Evolutionary conservation across 1,140 invertebrate species (phyloP).

Genomic region (Cyclargus thomasi): DNA sequence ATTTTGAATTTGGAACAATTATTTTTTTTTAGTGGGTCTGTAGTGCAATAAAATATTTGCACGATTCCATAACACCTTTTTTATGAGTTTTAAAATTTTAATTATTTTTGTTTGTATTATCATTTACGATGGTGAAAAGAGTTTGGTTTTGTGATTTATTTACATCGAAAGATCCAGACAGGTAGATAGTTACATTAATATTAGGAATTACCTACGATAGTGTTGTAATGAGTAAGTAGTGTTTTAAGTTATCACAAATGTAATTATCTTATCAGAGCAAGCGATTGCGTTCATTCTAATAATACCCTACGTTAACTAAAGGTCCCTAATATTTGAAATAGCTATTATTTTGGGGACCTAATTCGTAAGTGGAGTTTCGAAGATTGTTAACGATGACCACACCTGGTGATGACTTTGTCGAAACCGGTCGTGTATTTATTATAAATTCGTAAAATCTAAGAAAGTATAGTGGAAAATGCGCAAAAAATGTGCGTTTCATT

Average conservation of each 20-base stretch:
- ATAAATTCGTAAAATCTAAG: no score
- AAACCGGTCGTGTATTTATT: no score
- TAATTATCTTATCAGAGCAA: slow-evolving; percentile 8
- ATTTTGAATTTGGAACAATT: background rate
- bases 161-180: slow-evolving; percentile 28
- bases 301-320: no score
- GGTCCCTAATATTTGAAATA: no score
- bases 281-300: background rate
- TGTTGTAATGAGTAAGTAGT: background rate
- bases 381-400: no score
- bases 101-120: background rate
- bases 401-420: no score
- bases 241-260: background rate
- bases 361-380: no score
- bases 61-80: background rate
- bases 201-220: background rate
- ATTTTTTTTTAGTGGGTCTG: slow-evolving; percentile 9
- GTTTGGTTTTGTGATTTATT: slow-evolving; percentile 44
- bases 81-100: background rate
- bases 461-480: no score
- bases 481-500: no score
- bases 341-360: no score
- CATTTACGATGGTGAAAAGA: slow-evolving; percentile 30
- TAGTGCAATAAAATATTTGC: slow-evolving; percentile 23
- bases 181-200: slow-evolving; percentile 16